These are phyloP conservation scores for Heliocidaris erythrogramma DNA, from an alignment of 35 echinoderm and acorn worm genomes.

Conservation along the genomic window DNA sequence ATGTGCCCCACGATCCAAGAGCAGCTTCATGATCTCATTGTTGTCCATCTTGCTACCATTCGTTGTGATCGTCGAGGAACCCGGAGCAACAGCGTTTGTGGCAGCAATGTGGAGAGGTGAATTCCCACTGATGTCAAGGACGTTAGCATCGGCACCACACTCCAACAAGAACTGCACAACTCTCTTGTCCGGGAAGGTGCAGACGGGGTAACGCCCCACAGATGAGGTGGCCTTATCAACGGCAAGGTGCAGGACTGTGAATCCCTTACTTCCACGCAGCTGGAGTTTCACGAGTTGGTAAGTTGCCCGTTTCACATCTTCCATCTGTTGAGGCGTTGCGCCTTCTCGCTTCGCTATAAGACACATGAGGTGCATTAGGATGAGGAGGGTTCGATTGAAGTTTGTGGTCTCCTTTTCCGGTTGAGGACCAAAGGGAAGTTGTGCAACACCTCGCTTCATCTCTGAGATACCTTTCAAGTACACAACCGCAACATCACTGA, in stretches of 20 bases:
- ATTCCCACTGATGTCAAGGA: conserved; percentile 70
- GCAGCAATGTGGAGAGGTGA: conserved; percentile 83
- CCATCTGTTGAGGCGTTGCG: conserved; percentile 57
- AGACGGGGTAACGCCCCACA: conserved; percentile 95
- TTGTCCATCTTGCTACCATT: conserved; percentile 53
- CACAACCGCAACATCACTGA: conserved; percentile 63
- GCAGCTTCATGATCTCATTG: conserved; percentile 64
- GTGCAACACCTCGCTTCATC: conserved; percentile 62
- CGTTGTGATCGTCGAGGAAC: conserved; percentile 32
- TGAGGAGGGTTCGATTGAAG: conserved; percentile 87
- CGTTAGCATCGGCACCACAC: conserved; percentile 76
- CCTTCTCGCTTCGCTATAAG: conserved; percentile 81
- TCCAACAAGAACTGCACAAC: conserved; percentile 85
- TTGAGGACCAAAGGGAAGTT: conserved; percentile 50
- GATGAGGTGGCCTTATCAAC: conserved; percentile 85
- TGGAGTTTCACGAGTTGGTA: conserved; percentile 79
- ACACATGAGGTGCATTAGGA: conserved; percentile 93
- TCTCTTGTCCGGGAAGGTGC: conserved; percentile 76
- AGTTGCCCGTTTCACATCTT: conserved; percentile 66
- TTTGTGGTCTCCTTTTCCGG: conserved; percentile 82
- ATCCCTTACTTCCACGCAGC: conserved; percentile 69
- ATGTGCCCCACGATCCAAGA: conserved; percentile 80
- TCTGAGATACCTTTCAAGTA: conserved; percentile 76
- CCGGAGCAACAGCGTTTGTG: conserved; percentile 31
- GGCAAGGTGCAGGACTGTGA: conserved; percentile 77